Evolutionary conservation across 2,113 vertebrate genomes (phyloP), one percentile per base, ranked within the genome.

Genomic region (Boulengeromyrus knoepffleri): DNA sequence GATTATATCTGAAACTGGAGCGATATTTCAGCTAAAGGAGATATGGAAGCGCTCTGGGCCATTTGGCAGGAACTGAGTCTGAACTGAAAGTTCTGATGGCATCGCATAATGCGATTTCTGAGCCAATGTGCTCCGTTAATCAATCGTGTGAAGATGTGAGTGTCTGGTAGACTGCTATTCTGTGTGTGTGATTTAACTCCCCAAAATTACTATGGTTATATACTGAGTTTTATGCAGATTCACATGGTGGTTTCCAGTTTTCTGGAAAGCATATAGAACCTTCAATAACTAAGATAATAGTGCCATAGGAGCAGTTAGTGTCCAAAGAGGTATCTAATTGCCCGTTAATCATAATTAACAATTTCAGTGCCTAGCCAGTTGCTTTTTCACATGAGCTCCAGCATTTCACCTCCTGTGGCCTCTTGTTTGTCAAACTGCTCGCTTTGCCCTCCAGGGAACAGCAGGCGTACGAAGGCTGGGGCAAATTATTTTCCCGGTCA

Each of bases 321-420:
- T 31, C 62, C 62, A 19, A 39, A 80, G 36, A 42, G 74, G 39
- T 19, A 80, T 80, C n/a, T 31, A 70, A 70, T 80, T 6, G 4
- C 15, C 74, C 6, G 5, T 80, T 36, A 42, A 39, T 80, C 42
- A 19, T 80, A 80, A 80, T 42, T 39, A 80, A 42, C 36, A 15
- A 19, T 42, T 42, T 80, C 74, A 19, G 66, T 31, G n/a, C 66
- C 10, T 5, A 9, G 2, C 56, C 56, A 62, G n/a, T 10, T 4
- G n/a, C n/a, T 31, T 31, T 70, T 70, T 12, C 24, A 93, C 92
- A 94, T 95, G 94, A 94, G 94, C 95, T 88, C 45, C 56, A 92
- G 58, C 47, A 90, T 93, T 93, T 95, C 90, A 94, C 93, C 93
- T 92, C 91, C 83, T 24, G 47, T 93, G 93, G 92, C 93, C 93